Base-by-base conservation (phyloP, 2,797 vertebrate genomes). In the Lutjanus argentimaculatus region DNA sequence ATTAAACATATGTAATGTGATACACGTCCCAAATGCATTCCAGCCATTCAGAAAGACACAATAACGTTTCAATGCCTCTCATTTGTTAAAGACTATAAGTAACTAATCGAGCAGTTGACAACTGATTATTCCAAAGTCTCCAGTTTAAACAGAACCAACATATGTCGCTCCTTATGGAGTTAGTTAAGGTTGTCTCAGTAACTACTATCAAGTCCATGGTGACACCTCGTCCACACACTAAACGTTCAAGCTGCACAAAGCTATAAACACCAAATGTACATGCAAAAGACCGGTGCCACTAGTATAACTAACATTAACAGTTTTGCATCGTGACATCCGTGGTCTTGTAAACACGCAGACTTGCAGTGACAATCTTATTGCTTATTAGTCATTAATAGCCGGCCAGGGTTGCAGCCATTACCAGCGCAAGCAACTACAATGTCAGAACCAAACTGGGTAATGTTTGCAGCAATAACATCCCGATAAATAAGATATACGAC, bases 391-490 rank as follows among this genome's bases (percentile, higher is more conserved):
- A 79, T 65, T 42, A 55, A 73, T 72, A 72, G 52, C 42, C 45
- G 80, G 57, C 61, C 36, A 57, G 51, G 48, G 57, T 52, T 72
- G 84, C 84, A 83, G 83, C 67, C 79, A 88, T 85, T 80, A 78
- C 30, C 80, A 89, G 45, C 69, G 36, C 16, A 65, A 46, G 64
- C 46, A 86, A 80, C 66, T 63, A 70, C 73, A 82, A 85, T 70
- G 69, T 64, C 67, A 90, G 7, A 80, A 43, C 63, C 30, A 82
- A 80, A 71, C 77, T 74, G 59, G 30, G 46, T 14, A 36, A 83
- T 36, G 61, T 67, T 85, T 61, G 69, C 63, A 25, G 30, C 67
- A 62, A 66, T 52, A 83, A 63, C 57, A 68, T 17, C 2, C 9
- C 21, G 7, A 72, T 16, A 75, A 17, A 66, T 46, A 65, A 42